Evolutionary conservation across 2,113 vertebrate genomes (phyloP).

Genomic region (Eptesicus fuscus): DNA sequence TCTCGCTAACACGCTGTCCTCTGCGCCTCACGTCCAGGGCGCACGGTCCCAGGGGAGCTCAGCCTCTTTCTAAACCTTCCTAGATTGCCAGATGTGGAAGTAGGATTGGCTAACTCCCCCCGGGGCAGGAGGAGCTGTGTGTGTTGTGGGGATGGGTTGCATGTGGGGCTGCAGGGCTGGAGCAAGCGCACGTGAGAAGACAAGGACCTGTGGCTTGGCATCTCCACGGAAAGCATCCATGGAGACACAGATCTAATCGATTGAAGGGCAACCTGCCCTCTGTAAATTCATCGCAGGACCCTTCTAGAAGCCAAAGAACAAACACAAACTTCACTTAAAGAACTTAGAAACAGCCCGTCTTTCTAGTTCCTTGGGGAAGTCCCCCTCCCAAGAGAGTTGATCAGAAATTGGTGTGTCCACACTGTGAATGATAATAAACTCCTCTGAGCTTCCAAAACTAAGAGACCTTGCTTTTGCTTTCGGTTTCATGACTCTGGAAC

Average conservation of each 20-base stretch:
- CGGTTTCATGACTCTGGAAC: not conserved
- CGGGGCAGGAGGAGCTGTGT: not conserved
- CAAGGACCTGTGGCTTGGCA: not conserved
- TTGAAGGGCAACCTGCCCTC: not conserved
- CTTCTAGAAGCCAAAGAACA: conserved; percentile 12
- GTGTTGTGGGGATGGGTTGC: not conserved
- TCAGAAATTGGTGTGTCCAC: not conserved
- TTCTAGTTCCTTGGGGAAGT: not conserved
- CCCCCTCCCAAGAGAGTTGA: not conserved
- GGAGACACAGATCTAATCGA: not conserved
- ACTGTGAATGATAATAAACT: not conserved
- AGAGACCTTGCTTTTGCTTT: not conserved
- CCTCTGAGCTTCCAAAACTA: not conserved
- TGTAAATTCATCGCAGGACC: not conserved
- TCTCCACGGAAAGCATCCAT: not conserved
- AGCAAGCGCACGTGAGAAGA: not conserved
- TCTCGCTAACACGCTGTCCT: not conserved
- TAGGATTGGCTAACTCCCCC: not conserved
- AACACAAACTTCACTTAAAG: not conserved
- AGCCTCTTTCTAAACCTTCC: not conserved
- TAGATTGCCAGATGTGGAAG: conserved; percentile 14
- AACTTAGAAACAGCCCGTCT: not conserved
- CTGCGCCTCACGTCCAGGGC: not conserved
- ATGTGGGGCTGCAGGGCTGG: not conserved
- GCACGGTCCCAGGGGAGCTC: not conserved